A percentile compares a stretch with the other conserved stretches of the same genome.
Conservation (phyloP, 2,113 vertebrate species). For the Eulemur rufifrons region DNA sequence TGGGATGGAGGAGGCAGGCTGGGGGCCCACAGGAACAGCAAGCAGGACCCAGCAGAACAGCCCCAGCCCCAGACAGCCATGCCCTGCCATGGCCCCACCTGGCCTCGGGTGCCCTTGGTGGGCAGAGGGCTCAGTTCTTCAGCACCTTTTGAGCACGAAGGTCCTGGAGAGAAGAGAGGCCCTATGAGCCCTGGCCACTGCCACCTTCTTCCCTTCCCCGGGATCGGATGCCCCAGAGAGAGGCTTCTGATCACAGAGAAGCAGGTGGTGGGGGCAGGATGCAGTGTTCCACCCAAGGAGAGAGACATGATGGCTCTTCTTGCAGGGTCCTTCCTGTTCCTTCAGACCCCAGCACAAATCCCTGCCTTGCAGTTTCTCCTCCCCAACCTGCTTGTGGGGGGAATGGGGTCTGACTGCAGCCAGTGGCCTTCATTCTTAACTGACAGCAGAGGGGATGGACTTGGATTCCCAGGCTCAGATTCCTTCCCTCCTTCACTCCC, state of each 20-base stretch:
- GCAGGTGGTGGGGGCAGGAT: neutral
- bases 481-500: neutral
- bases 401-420: neutral
- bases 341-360: neutral
- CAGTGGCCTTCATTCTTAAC: neutral
- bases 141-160: neutral
- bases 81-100: slow-evolving; percentile 45
- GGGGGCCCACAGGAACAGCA: slow-evolving; percentile 57
- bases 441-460: neutral
- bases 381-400: neutral
- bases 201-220: neutral
- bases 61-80: slow-evolving; percentile 56
- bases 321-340: neutral
- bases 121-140: slow-evolving; percentile 25
- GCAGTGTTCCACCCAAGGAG: neutral
- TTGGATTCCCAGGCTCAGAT: neutral
- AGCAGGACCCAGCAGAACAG: slow-evolving; percentile 68
- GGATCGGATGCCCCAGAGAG: neutral
- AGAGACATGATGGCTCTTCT: neutral
- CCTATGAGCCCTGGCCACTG: neutral
- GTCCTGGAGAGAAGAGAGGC: slow-evolving; percentile 66
- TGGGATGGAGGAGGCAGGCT: slow-evolving; percentile 49
- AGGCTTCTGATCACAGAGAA: neutral
- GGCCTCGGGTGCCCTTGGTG: neutral
- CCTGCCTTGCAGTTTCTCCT: neutral